Evolutionary conservation across 2,113 vertebrate species (phyloP), one percentile per base, ranked within the genome.

Genomic region (Chroicocephalus ridibundus): DNA sequence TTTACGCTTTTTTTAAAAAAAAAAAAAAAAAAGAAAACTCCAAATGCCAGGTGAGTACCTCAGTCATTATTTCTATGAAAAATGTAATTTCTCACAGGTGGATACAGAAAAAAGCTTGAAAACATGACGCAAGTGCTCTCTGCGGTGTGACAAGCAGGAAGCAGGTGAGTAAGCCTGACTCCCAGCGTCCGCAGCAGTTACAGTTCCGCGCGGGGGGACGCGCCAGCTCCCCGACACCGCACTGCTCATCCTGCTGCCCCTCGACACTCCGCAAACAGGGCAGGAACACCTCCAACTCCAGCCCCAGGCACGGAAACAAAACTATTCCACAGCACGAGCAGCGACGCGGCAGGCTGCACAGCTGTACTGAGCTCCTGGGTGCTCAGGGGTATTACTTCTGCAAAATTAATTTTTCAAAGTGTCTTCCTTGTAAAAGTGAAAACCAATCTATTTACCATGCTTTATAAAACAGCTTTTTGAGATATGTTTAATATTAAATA

Each of bases 191-290:
- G 12, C 47, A 10, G 8, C 82, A 75, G 25, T 36, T 66, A 9
- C 1, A 29, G 17, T 4, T 22, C 4, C 0, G 0, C 40, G 69
- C 13, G 24, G 74, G 68, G 34, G 17, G 13, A 32, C 3, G 2
- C 49, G 32, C 51, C 22, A 3, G 32, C 18, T 6, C 36, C 24
- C 19, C 7, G 2, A 0, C 3, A 12, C 49, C 32, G 32, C 18
- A 10, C 15, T 1, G 0, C 22, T 40, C 24, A 4, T 10, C 49
- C 68, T 2, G 4, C 24, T 25, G 13, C 21, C 46, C n/a, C 40
- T 14, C 10, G 55, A 47, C 32, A 11, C 46, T 10, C 15, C 22
- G 14, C 1, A 4, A 5, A 21, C 34, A 55, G 71, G 71, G 25
- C 42, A 76, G 26, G 44, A 52, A 61, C 42, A 68, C 6, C 36